Conservation (phyloP, 1,140 invertebrate species). For the Calycopis cecrops region DNA sequence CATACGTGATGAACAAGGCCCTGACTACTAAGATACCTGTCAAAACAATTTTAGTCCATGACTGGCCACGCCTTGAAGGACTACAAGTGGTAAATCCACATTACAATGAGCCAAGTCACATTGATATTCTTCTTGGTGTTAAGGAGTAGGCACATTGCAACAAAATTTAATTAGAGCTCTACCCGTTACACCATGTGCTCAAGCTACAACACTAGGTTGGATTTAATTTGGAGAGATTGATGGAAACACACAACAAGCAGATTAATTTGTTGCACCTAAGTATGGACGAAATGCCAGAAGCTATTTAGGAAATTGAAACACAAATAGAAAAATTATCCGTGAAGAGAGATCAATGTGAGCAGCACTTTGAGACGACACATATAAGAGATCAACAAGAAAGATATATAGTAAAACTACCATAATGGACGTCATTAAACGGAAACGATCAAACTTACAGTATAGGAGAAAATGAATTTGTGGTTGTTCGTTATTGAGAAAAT, state of each 20-base stretch:
- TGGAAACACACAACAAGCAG: not conserved
- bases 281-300: slow-evolving; percentile 21
- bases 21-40: no score
- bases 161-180: slow-evolving; percentile 26
- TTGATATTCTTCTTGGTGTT: no score
- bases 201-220: slow-evolving; percentile 27
- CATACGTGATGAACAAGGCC: no score
- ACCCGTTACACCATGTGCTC: slow-evolving; percentile 4
- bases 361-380: slow-evolving; percentile 22
- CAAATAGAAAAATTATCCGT: slow-evolving; percentile 18
- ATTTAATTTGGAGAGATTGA: slow-evolving; percentile 22
- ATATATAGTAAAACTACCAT: slow-evolving; percentile 31
- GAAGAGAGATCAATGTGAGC: slow-evolving; percentile 26
- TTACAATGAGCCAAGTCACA: slow-evolving; percentile 10
- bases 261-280: slow-evolving; percentile 11
- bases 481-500: no score
- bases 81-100: slow-evolving; percentile 28
- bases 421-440: no score
- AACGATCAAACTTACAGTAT: no score
- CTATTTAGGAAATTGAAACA: slow-evolving; percentile 27
- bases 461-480: no score
- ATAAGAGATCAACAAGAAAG: slow-evolving; percentile 23
- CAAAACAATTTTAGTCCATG: no score
- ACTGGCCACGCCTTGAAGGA: slow-evolving; percentile 20
- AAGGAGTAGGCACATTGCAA: slow-evolving; percentile 25